These are phyloP conservation scores for Drosophila demipolita DNA, from an alignment of 2,888 invertebrate genomes.

Conservation along the genomic window DNA sequence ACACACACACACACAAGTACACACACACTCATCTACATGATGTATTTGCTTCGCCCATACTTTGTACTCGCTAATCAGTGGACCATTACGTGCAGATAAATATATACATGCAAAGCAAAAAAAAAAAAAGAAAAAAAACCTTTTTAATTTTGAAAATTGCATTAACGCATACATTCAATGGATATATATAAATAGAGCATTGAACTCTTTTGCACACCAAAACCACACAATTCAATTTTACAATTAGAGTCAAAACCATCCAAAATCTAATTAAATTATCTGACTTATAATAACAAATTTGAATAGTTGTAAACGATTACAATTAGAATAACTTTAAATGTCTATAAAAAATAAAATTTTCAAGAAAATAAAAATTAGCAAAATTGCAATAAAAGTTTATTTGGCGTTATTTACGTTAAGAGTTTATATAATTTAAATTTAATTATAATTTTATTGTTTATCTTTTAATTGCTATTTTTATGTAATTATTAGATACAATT, in stretches of 20 bases:
- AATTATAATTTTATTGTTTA: not conserved
- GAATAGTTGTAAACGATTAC: not conserved
- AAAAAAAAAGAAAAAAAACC: not conserved
- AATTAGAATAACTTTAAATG: not conserved
- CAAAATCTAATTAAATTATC: not conserved
- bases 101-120: not conserved
- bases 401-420: not conserved
- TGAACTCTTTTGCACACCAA: not conserved
- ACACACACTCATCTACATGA: slow-evolving; percentile 6
- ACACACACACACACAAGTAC: slow-evolving; percentile 3
- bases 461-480: not conserved
- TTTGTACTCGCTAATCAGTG: slow-evolving; percentile 52
- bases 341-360: not conserved
- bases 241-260: not conserved
- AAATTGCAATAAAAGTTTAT: not conserved
- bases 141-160: not conserved
- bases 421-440: not conserved
- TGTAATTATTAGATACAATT: not conserved
- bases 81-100: not conserved
- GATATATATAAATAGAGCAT: not conserved
- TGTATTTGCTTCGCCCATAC: slow-evolving; percentile 15
- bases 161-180: not conserved
- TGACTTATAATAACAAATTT: not conserved
- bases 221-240: not conserved
- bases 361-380: not conserved